Conservation (phyloP, 2,888 invertebrate species). For the Drosophila stalkeri region DNA sequence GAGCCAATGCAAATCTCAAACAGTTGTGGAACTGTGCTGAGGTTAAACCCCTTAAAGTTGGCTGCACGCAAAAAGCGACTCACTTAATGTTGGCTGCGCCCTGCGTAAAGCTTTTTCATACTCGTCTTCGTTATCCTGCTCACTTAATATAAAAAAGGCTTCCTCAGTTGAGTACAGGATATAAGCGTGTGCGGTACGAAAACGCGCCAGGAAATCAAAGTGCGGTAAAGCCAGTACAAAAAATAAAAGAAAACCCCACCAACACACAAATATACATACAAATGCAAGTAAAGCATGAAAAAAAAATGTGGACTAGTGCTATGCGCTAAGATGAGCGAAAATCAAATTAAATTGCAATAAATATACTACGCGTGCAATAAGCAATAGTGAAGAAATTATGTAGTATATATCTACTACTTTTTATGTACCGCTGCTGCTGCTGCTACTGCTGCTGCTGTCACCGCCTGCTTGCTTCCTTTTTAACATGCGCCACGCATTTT, state of each 20-base stretch:
- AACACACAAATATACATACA: slow-evolving; percentile 38
- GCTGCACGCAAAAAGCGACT: slow-evolving; percentile 41
- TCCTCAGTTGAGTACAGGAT: slow-evolving; percentile 84
- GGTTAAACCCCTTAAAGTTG: slow-evolving; percentile 22
- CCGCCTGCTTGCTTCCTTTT: slow-evolving; percentile 57
- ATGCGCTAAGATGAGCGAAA: slow-evolving; percentile 24
- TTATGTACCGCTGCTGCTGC: slow-evolving; percentile 24
- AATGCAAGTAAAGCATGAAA: slow-evolving; percentile 21
- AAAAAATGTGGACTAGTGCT: slow-evolving; percentile 42
- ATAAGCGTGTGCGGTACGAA: slow-evolving; percentile 80
- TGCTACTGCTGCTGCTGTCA: slow-evolving; percentile 15
- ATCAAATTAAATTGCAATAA: slow-evolving; percentile 44
- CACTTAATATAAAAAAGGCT: slow-evolving; percentile 59
- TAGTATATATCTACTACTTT: slow-evolving; percentile 27
- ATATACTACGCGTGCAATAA: slow-evolving; percentile 20
- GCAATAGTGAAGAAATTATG: slow-evolving; percentile 14
- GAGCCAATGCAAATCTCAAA: background rate
- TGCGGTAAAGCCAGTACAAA: slow-evolving; percentile 47
- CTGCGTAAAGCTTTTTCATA: slow-evolving; percentile 42
- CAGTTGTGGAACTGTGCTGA: slow-evolving; percentile 33
- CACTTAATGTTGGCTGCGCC: slow-evolving; percentile 51
- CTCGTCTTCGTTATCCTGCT: slow-evolving; percentile 58
- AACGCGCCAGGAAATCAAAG: slow-evolving; percentile 43
- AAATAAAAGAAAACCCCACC: slow-evolving; percentile 32
- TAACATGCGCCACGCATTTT: slow-evolving; percentile 76